These are phyloP conservation scores for Thamnophis elegans DNA, from an alignment of 2,797 vertebrate genomes.

Conservation along the genomic window DNA sequence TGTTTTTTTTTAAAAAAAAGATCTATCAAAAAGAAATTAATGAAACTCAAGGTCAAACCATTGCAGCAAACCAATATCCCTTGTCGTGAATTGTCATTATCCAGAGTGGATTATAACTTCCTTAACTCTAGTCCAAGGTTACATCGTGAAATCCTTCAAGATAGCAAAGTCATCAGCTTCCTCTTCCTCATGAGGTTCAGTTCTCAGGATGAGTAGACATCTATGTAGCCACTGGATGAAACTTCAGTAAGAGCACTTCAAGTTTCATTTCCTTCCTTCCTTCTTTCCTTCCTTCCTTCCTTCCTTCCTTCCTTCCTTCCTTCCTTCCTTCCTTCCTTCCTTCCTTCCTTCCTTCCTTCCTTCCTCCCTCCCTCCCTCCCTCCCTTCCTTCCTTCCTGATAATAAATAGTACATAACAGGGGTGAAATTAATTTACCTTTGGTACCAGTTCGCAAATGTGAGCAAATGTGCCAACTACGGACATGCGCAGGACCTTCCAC, in stretches of 20 bases:
- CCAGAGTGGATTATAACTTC: not conserved
- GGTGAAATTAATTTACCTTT: no score
- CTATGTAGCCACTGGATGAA: not conserved
- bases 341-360: no score
- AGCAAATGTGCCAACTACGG: no score
- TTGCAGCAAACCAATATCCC: not conserved
- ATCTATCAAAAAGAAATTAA: not conserved
- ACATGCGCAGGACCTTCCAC: no score
- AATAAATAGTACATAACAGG: no score
- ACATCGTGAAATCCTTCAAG: not conserved
- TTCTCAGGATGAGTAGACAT: not conserved
- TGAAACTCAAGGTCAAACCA: not conserved
- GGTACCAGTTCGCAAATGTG: no score
- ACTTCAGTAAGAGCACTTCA: not conserved
- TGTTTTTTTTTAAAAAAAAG: not conserved
- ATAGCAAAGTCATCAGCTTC: not conserved
- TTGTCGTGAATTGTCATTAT: not conserved
- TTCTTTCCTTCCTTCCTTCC: no score
- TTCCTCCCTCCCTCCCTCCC: no score
- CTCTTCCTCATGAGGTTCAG: not conserved
- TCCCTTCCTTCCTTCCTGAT: no score
- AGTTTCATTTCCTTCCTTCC: not conserved
- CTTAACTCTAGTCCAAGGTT: not conserved
- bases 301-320: no score
- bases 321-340: no score